Evolutionary conservation across 2,797 vertebrate genomes (phyloP), one percentile per base, ranked within the genome.

Genomic region (Steatocranus sp.): DNA sequence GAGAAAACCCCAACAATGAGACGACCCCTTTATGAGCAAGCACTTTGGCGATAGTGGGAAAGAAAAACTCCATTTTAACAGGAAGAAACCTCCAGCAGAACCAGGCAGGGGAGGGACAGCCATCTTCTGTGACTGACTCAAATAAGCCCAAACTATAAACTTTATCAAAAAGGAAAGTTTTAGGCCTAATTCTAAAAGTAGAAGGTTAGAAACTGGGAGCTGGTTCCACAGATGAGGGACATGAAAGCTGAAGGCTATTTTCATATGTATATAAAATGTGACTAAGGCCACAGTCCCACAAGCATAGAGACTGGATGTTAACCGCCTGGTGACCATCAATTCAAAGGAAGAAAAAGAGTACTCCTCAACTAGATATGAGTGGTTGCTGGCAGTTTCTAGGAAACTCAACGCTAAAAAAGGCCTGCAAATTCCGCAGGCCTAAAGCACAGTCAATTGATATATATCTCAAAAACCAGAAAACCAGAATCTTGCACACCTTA

Each of bases 101-200:
- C 56, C 56, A 61, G 1, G 56, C 56, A 34, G 30, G 17, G 10
- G 56, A 34, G 17, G 56, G 0, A 34, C 0, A n/a, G 56, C 56
- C 7, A 34, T 34, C 56, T 61, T 61, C 30, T 7, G 30, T n/a
- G 30, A n/a, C 30, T 34, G 10, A 61, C 30, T 61, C 4, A 0
- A 61, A 61, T n/a, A 61, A 1, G 17, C 56, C 17, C 30, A 11
- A 61, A 61, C 17, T 61, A 34, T 61, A 61, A 58, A 61, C 2
- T 2, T 61, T 2, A 61, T 61, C 56, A 34, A 61, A 58, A 34
- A n/a, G 17, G 0, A n/a, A 34, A 7, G 17, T n/a, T 61, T 61
- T 61, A 61, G 56, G 56, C 25, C 53, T 30, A 56, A 56, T 56
- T n/a, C 2, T 61, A 61, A n/a, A 61, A 61, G 17, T 34, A 34